Percentiles rank a stretch among this genome's conserved stretches.
phyloP scores from a whole-genome alignment of 2,888 invertebrate genomes.

The Yponomeuta plumbellus region DNA sequence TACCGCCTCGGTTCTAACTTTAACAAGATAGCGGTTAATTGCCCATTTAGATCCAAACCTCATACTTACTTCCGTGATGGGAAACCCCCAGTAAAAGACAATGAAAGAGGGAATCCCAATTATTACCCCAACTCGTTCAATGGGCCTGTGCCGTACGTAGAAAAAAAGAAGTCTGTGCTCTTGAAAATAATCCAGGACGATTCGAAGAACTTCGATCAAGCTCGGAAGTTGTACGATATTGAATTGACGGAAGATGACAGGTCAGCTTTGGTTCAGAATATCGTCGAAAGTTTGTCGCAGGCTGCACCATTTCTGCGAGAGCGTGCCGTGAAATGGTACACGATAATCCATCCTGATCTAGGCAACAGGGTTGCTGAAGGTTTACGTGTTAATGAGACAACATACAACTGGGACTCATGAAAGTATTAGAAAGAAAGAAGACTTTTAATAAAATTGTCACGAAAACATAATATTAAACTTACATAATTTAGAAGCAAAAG shows the following conservation, averaged over 20 bases:
- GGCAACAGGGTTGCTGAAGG: conserved; percentile 69
- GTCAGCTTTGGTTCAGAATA: conserved; percentile 83
- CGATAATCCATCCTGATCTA: conserved; percentile 85
- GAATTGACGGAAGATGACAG: conserved; percentile 83
- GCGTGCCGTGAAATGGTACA: conserved; percentile 85
- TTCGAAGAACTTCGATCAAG: conserved; percentile 90
- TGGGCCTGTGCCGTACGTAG: conserved; percentile 82
- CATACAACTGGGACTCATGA: neutral
- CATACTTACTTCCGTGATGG: conserved; percentile 91
- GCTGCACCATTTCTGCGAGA: conserved; percentile 73
- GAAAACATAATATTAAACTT: too few species aligned
- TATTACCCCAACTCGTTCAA: conserved; percentile 95
- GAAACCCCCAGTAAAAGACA: conserved; percentile 79
- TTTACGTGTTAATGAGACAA: neutral
- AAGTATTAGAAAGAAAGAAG: too few species aligned
- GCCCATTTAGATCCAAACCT: conserved; percentile 81
- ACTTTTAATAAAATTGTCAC: too few species aligned
- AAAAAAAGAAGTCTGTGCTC: conserved; percentile 68
- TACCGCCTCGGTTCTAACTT: conserved; percentile 79
- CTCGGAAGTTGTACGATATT: conserved; percentile 83
- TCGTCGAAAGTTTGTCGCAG: conserved; percentile 81
- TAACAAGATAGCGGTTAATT: conserved; percentile 92
- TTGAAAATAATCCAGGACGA: conserved; percentile 79
- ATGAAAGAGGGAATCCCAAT: conserved; percentile 90
- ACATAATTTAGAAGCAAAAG: too few species aligned